These are phyloP conservation scores for Leptoteleia sp. DNA, from an alignment of 1,140 invertebrate species.

Conservation along the genomic window DNA sequence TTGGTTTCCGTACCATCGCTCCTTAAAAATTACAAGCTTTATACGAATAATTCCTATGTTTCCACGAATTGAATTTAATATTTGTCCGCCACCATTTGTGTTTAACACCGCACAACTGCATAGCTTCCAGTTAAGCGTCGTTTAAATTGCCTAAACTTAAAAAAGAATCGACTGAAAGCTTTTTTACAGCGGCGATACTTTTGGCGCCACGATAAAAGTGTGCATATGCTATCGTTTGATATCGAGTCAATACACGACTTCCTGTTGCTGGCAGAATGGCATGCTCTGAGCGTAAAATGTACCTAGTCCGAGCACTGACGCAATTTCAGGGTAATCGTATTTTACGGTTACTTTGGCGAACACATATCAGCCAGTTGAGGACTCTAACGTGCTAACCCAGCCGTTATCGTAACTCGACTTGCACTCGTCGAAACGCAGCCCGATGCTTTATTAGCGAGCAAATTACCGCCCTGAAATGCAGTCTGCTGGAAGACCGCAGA, in stretches of 20 bases:
- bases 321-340: slow-evolving; percentile 62
- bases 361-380: slow-evolving; percentile 41
- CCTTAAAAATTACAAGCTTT: too few species aligned
- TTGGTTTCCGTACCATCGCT: not conserved
- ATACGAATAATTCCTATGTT: too few species aligned
- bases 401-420: slow-evolving; percentile 39
- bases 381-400: slow-evolving; percentile 31
- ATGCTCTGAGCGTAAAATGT: slow-evolving; percentile 41
- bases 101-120: slow-evolving; percentile 5
- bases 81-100: slow-evolving; percentile 3
- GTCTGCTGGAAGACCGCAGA: not conserved
- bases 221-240: slow-evolving; percentile 45
- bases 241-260: slow-evolving; percentile 44
- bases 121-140: slow-evolving; percentile 22
- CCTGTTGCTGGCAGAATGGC: slow-evolving; percentile 27
- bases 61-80: slow-evolving; percentile 18
- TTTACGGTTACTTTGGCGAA: slow-evolving; percentile 65
- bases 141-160: slow-evolving; percentile 41
- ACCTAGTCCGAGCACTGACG: slow-evolving; percentile 36
- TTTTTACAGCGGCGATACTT: slow-evolving; percentile 45
- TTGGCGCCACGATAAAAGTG: slow-evolving; percentile 35
- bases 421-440: slow-evolving; percentile 23
- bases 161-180: slow-evolving; percentile 50
- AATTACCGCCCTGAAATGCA: slow-evolving; percentile 13
- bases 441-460: slow-evolving; percentile 13